Conservation (phyloP, 1,140 invertebrate genomes). For the Oscheius sp. region DNA sequence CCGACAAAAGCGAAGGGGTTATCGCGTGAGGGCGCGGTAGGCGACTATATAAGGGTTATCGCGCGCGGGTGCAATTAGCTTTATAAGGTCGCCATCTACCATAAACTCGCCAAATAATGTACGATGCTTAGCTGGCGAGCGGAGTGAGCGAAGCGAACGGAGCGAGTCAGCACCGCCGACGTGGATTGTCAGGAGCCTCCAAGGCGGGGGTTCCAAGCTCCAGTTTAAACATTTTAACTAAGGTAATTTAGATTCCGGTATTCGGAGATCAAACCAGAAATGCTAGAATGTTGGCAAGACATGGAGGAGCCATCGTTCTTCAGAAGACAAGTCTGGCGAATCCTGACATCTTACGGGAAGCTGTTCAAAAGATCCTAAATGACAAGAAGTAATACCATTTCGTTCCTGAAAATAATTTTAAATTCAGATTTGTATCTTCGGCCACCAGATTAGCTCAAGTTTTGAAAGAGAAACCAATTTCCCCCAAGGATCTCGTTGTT, state of each 20-base stretch:
- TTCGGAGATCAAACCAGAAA: slow-evolving; percentile 26
- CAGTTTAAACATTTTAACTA: too few relatives aligned
- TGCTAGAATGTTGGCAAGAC: slow-evolving; percentile 21
- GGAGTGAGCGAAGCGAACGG: too few relatives aligned
- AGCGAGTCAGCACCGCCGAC: too few relatives aligned
- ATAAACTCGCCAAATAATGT: too few relatives aligned
- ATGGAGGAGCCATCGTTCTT: slow-evolving; percentile 13
- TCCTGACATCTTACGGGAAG: slow-evolving; percentile 3
- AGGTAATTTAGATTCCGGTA: slow-evolving; percentile 23
- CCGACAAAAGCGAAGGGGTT: too few relatives aligned
- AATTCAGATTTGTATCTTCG: background rate
- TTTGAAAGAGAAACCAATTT: background rate
- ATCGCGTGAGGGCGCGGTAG: too few relatives aligned
- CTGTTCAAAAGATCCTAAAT: slow-evolving; percentile 7
- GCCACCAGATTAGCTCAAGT: background rate
- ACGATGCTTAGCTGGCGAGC: too few relatives aligned
- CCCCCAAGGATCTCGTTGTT: background rate
- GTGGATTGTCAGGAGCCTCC: too few relatives aligned
- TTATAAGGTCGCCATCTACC: too few relatives aligned
- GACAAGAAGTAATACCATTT: background rate
- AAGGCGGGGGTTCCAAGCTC: too few relatives aligned
- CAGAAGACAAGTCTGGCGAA: slow-evolving; percentile 6
- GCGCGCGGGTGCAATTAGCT: too few relatives aligned
- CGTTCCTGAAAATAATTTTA: background rate
- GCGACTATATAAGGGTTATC: too few relatives aligned